These are phyloP conservation scores for Drosophila merina DNA, from an alignment of 2,888 invertebrate species.

Conservation along the genomic window DNA sequence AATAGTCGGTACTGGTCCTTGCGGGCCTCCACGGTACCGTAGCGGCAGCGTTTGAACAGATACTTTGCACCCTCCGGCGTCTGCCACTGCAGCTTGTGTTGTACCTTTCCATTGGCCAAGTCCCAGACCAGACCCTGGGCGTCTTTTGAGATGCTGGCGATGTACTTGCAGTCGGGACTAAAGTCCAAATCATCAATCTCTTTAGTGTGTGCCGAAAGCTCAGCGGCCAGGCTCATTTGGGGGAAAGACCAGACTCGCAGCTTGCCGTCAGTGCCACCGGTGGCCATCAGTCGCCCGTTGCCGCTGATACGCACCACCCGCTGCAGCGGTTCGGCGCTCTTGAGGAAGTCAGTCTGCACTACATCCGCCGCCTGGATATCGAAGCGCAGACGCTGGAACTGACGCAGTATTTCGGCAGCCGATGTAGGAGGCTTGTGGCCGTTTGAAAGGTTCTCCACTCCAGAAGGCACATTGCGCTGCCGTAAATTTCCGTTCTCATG, in stretches of 20 bases:
- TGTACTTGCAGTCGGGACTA: constrained; percentile 90
- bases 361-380: constrained; percentile 91
- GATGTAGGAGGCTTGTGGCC: constrained; percentile 62
- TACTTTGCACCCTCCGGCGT: constrained; percentile 91
- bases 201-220: constrained; percentile 91
- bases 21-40: constrained; percentile 89
- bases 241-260: constrained; percentile 96
- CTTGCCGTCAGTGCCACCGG: constrained; percentile 95
- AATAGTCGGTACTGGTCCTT: constrained; percentile 88
- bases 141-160: constrained; percentile 95
- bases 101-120: constrained; percentile 86
- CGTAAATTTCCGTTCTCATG: constrained; percentile 81
- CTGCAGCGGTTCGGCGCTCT: constrained; percentile 90
- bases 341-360: constrained; percentile 93
- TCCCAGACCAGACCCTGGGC: constrained; percentile 93
- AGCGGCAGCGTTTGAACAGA: constrained; percentile 92
- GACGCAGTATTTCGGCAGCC: constrained; percentile 68
- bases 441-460: constrained; percentile 80
- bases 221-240: constrained; percentile 88
- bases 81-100: constrained; percentile 89
- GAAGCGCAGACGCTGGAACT: constrained; percentile 88
- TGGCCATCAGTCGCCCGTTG: constrained; percentile 92
- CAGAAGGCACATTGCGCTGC: constrained; percentile 69
- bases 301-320: constrained; percentile 92
- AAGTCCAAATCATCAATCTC: constrained; percentile 98